Evolutionary conservation across 1,140 invertebrate genomes (phyloP).

Genomic region (Colletes gigas): DNA sequence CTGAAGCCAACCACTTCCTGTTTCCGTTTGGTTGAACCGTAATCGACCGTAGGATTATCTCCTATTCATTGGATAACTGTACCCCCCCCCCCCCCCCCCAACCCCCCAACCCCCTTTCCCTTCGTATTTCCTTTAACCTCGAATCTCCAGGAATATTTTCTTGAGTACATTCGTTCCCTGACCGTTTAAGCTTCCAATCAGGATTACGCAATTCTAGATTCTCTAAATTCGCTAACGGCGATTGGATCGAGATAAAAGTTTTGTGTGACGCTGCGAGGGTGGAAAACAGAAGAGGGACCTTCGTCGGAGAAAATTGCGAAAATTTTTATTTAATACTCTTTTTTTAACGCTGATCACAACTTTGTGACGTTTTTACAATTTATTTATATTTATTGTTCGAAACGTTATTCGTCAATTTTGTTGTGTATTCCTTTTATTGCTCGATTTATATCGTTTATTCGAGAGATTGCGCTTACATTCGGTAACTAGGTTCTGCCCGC

Average conservation of each 20-base stretch:
- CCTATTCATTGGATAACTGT: constrained; percentile 14
- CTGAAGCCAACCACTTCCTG: constrained; percentile 7
- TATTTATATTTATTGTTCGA: too few relatives aligned
- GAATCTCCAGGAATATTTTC: background rate
- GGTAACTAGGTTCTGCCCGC: too few relatives aligned
- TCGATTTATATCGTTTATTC: too few relatives aligned
- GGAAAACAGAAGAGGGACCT: too few relatives aligned
- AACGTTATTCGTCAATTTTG: too few relatives aligned
- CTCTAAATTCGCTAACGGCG: background rate
- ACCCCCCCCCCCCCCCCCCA: too few relatives aligned
- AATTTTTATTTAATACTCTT: too few relatives aligned
- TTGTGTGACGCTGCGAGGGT: background rate
- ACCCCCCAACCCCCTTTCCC: background rate
- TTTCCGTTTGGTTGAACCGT: constrained; percentile 8
- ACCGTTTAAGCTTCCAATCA: background rate
- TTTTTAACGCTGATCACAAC: too few relatives aligned
- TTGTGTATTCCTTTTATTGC: too few relatives aligned
- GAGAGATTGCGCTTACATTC: too few relatives aligned
- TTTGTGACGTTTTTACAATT: too few relatives aligned
- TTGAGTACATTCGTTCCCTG: background rate
- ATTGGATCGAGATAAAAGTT: background rate
- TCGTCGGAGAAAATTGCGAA: too few relatives aligned
- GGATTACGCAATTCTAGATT: background rate
- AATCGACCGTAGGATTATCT: constrained; percentile 23
- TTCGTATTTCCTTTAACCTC: background rate